Evolutionary conservation across 2,797 vertebrate species (phyloP).

Genomic region (Enteromius paludinosus): DNA sequence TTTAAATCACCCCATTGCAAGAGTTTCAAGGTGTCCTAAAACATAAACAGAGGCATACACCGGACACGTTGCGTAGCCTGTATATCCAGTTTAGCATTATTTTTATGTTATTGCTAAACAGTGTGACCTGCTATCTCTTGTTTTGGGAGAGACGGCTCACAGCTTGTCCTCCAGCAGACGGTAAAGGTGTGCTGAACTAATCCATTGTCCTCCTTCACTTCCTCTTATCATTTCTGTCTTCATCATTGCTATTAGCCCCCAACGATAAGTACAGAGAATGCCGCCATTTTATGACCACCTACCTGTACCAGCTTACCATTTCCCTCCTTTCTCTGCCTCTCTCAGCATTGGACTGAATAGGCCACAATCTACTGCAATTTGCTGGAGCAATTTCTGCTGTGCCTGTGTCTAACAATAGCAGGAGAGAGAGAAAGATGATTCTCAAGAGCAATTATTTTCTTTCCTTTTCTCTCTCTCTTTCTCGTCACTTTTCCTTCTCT

Average conservation of each 20-base stretch:
- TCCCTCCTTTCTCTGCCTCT: conserved; percentile 40
- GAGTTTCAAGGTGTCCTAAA: not conserved
- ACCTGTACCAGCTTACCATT: conserved; percentile 43
- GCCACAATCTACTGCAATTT: conserved; percentile 67
- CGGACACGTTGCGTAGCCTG: not conserved
- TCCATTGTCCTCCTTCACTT: conserved; percentile 9
- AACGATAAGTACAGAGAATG: conserved; percentile 23
- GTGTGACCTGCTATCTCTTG: not conserved
- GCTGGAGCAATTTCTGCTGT: conserved; percentile 64
- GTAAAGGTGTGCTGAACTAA: conserved; percentile 3
- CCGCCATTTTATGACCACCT: conserved; percentile 49
- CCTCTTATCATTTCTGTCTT: conserved; percentile 39
- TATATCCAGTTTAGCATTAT: not conserved
- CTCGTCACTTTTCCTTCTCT: conserved; percentile 4
- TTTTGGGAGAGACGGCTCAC: not conserved
- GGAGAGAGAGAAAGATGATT: conserved; percentile 2
- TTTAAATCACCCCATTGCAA: not conserved
- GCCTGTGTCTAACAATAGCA: conserved; percentile 52
- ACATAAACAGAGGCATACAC: not conserved
- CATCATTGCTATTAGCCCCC: conserved; percentile 31
- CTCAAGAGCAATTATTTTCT: conserved; percentile 32
- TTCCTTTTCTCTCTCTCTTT: conserved; percentile 3
- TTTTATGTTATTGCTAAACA: not conserved
- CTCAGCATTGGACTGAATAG: conserved; percentile 52
- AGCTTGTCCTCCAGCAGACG: conserved; percentile 10